These are phyloP conservation scores for Conistra vaccinii DNA, from an alignment of 2,888 invertebrate species.

Conservation along the genomic window DNA sequence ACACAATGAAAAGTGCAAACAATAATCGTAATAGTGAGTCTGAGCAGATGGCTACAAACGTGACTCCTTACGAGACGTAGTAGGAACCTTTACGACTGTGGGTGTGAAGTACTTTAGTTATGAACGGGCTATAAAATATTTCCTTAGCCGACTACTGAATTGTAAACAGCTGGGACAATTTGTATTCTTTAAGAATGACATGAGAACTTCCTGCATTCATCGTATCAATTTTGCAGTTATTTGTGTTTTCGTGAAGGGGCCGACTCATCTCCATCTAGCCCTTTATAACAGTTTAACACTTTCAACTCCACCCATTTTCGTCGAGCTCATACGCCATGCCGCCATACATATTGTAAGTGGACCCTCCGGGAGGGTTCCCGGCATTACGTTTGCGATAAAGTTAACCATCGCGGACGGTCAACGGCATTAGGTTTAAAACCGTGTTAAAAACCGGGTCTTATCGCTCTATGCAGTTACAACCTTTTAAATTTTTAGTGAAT, in stretches of 20 bases:
- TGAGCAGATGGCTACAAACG: conserved; percentile 37
- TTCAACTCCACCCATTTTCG: no score
- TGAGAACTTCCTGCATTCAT: background rate
- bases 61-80: conserved; percentile 50
- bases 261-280: background rate
- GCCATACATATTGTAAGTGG: no score
- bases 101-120: conserved; percentile 49
- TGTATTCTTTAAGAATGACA: background rate
- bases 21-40: conserved; percentile 9
- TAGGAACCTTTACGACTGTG: conserved; percentile 39
- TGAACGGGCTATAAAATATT: conserved; percentile 28
- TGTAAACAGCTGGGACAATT: conserved; percentile 17
- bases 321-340: no score
- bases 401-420: no score
- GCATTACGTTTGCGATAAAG: no score
- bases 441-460: no score
- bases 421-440: no score
- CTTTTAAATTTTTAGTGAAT: no score
- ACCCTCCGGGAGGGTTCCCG: no score
- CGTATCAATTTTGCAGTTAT: background rate
- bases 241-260: background rate
- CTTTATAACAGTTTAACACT: background rate
- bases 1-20: conserved; percentile 14
- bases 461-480: no score
- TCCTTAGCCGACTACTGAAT: conserved; percentile 12